Evolutionary conservation across 2,797 vertebrate species (phyloP).

Genomic region (Euphonia xanthogaster): DNA sequence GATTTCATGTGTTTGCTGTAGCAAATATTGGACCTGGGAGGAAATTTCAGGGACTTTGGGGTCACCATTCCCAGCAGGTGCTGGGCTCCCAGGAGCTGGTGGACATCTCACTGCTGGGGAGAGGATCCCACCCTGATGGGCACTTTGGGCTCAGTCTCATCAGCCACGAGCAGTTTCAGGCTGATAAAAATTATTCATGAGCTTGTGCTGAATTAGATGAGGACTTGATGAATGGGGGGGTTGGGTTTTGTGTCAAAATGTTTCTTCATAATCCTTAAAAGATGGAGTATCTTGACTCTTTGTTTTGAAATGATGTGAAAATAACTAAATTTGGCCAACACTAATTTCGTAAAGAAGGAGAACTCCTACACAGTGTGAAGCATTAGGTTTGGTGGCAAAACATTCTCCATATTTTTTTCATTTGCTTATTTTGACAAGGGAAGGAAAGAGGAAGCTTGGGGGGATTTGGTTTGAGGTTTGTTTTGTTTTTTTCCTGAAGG

Average conservation of each 20-base stretch:
- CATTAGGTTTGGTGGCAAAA: neutral
- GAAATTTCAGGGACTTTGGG: fast-evolving
- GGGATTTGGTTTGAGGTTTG: neutral
- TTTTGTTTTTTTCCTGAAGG: neutral
- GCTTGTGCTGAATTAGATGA: neutral
- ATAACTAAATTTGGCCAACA: neutral
- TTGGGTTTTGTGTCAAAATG: conserved; percentile 7
- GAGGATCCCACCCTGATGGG: neutral
- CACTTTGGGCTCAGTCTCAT: neutral
- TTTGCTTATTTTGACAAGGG: neutral
- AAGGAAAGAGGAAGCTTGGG: neutral
- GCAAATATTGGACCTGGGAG: fast-evolving
- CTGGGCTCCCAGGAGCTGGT: neutral
- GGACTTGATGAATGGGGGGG: conserved; percentile 16
- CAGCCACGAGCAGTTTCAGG: neutral
- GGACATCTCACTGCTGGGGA: fast-evolving
- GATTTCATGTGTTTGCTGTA: neutral
- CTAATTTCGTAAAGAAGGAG: neutral
- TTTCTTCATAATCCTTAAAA: neutral
- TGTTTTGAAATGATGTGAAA: conserved; percentile 7
- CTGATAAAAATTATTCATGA: conserved; percentile 15
- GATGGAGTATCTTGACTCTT: neutral
- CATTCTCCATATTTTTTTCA: neutral
- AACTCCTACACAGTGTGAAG: neutral
- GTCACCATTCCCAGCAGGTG: neutral